A percentile compares a stretch with the other conserved stretches of the same genome.
Evolutionary conservation across 2,113 vertebrate genomes (phyloP).

Genomic region (Lagenorhynchus albirostris): DNA sequence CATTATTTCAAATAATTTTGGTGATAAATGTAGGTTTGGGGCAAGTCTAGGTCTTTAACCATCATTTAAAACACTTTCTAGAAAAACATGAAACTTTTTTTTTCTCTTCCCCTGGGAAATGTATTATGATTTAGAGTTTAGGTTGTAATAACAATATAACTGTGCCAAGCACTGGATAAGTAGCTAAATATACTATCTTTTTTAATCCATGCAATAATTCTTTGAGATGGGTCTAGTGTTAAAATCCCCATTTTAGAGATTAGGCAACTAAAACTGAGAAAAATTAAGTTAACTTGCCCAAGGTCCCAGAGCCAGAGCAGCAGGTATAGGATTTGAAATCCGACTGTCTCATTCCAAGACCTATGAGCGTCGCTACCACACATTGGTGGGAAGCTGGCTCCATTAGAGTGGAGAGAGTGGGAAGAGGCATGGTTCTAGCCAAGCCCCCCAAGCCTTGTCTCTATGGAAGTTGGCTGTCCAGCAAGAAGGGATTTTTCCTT

Average conservation of each 20-base stretch:
- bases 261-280: neutral
- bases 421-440: fast-evolving
- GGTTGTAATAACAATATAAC: neutral
- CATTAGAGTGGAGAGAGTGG: neutral
- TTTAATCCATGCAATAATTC: neutral
- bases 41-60: neutral
- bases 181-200: neutral
- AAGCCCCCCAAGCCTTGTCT: neutral
- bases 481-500: neutral
- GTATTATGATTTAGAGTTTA: neutral
- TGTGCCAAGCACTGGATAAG: neutral
- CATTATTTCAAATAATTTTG: slow-evolving; percentile 12
- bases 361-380: fast-evolving
- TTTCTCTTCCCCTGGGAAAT: neutral
- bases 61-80: neutral
- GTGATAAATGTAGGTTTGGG: neutral
- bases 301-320: neutral
- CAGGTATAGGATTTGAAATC: neutral
- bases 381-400: neutral
- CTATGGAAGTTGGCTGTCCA: neutral
- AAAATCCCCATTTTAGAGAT: neutral
- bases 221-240: neutral
- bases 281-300: neutral
- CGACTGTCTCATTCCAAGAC: neutral
- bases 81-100: neutral